Conservation (phyloP, 2,113 vertebrate species). For the Glaucomys volans region DNA sequence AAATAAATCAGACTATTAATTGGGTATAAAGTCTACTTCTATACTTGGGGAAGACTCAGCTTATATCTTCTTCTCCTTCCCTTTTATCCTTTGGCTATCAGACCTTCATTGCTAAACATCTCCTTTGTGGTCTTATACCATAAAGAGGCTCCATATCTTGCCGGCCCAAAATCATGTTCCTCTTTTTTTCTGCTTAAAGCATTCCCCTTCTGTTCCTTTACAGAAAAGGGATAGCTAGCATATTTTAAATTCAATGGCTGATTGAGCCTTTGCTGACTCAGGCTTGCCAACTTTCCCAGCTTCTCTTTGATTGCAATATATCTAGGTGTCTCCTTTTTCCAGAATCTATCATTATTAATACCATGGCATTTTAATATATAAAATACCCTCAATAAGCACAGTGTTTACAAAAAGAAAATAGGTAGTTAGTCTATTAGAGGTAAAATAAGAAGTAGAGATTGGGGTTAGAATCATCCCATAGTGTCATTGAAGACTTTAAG, state of each 20-base stretch:
- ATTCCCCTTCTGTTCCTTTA: constrained; percentile 26
- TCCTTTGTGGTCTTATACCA: not conserved
- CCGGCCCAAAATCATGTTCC: not conserved
- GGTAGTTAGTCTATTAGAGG: not conserved
- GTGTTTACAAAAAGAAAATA: constrained; percentile 48
- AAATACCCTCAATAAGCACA: not conserved
- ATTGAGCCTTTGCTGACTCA: not conserved
- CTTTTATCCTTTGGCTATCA: not conserved
- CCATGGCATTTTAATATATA: constrained; percentile 33
- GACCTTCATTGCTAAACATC: constrained; percentile 28
- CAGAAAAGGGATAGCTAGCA: not conserved
- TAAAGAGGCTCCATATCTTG: not conserved
- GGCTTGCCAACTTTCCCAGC: not conserved
- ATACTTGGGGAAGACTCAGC: not conserved
- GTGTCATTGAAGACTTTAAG: not conserved
- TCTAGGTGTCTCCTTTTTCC: not conserved
- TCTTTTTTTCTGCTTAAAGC: not conserved
- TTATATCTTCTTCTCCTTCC: not conserved
- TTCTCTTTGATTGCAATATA: constrained; percentile 12
- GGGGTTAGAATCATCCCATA: not conserved
- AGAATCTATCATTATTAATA: constrained; percentile 27
- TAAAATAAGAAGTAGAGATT: constrained; percentile 3
- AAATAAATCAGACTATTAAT: constrained; percentile 43
- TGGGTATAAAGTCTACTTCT: constrained; percentile 36
- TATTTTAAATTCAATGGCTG: not conserved